Conservation (phyloP, 2,888 invertebrate species). For the Axea sp. region DNA sequence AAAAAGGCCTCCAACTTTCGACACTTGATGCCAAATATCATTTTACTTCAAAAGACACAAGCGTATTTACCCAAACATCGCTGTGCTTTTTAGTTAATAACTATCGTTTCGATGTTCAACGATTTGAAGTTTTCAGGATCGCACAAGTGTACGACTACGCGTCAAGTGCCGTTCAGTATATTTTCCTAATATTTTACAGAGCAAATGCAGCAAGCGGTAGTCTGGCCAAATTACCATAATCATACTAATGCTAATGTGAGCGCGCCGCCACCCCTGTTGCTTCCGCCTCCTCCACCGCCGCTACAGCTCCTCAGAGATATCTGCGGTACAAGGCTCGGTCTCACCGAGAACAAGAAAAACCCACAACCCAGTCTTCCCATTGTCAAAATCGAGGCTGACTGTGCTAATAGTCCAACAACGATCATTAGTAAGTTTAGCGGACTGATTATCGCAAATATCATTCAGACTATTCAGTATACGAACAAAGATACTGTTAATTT, state of each 20-base stretch:
- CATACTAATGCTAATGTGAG: constrained; percentile 78
- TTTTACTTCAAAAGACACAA: no score
- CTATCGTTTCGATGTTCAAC: not conserved
- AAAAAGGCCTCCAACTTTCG: no score
- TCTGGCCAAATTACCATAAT: constrained; percentile 86
- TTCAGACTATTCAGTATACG: no score
- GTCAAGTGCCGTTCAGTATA: constrained; percentile 7
- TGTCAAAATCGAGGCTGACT: constrained; percentile 87
- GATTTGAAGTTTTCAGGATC: not conserved
- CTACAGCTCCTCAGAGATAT: constrained; percentile 82
- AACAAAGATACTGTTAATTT: no score
- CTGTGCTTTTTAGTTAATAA: not conserved
- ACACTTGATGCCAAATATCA: not conserved
- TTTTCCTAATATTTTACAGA: constrained; percentile 76
- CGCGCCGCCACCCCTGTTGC: constrained; percentile 78
- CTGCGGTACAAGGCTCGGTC: constrained; percentile 83
- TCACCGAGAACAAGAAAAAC: constrained; percentile 82
- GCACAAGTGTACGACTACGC: constrained; percentile 1
- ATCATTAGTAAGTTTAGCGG: constrained; percentile 72
- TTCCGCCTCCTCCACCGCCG: constrained; percentile 84
- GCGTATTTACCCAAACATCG: not conserved
- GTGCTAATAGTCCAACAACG: constrained; percentile 73
- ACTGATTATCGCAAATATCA: no score
- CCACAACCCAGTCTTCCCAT: constrained; percentile 82
- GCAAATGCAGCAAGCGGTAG: constrained; percentile 86